phyloP scores from a whole-genome alignment of 1,140 invertebrate genomes.

The Drosophila sturtevanti region DNA sequence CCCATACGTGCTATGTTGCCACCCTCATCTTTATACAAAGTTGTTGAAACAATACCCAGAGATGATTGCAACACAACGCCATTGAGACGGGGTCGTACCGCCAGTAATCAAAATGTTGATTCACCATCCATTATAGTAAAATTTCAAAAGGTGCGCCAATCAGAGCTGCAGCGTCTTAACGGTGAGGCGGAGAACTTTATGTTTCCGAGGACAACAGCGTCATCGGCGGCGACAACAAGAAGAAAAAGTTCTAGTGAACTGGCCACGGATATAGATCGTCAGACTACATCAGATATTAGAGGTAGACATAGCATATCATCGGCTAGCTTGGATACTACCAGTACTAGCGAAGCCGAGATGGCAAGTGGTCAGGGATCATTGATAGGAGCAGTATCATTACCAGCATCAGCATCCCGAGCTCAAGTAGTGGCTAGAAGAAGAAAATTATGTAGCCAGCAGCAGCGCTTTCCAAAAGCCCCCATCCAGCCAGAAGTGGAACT shows the following conservation, averaged over 20 bases:
- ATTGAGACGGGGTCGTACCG: slow-evolving; percentile 35
- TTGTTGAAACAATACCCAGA: slow-evolving; percentile 62
- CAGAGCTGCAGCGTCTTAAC: slow-evolving; percentile 89
- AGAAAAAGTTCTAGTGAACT: slow-evolving; percentile 81
- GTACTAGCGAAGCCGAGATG: slow-evolving; percentile 65
- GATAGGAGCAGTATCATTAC: neutral
- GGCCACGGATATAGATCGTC: slow-evolving; percentile 83
- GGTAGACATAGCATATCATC: slow-evolving; percentile 67
- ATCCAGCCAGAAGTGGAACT: slow-evolving; percentile 79
- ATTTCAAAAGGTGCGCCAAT: slow-evolving; percentile 88
- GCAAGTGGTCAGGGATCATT: slow-evolving; percentile 1
- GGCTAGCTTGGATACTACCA: slow-evolving; percentile 56
- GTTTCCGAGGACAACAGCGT: slow-evolving; percentile 87
- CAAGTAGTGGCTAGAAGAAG: slow-evolving; percentile 53
- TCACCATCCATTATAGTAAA: slow-evolving; percentile 87
- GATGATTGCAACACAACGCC: slow-evolving; percentile 44
- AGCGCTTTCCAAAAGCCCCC: slow-evolving; percentile 82
- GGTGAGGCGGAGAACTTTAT: slow-evolving; percentile 93
- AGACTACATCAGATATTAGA: slow-evolving; percentile 72
- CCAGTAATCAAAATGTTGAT: slow-evolving; percentile 43
- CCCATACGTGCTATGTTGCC: slow-evolving; percentile 75
- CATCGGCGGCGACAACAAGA: slow-evolving; percentile 44
- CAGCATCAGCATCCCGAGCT: slow-evolving; percentile 34
- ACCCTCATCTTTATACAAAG: slow-evolving; percentile 72
- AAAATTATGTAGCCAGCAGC: slow-evolving; percentile 44